These are phyloP conservation scores for Pantherophis vulpinus DNA, from an alignment of 2,797 vertebrate genomes.

Conservation along the genomic window DNA sequence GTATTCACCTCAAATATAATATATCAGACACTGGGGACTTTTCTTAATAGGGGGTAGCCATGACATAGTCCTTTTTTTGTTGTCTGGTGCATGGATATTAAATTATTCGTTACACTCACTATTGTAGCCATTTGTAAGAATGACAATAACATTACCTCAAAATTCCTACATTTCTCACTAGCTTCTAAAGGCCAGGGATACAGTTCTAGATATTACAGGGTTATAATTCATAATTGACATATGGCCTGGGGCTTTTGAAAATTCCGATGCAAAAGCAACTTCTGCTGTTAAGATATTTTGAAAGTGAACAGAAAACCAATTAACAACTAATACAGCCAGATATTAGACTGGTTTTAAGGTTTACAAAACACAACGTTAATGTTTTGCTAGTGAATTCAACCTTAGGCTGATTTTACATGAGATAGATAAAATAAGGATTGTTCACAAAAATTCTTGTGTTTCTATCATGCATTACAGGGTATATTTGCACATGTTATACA, in stretches of 20 bases:
- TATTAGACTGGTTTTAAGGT: background rate
- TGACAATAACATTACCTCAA: background rate
- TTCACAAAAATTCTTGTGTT: background rate
- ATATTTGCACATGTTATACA: background rate
- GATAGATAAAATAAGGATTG: background rate
- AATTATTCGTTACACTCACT: background rate
- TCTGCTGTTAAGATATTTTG: background rate
- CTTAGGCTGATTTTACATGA: background rate
- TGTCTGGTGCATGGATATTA: background rate
- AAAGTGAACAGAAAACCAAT: background rate
- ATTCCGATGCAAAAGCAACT: background rate
- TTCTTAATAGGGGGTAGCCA: background rate
- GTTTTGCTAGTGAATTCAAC: background rate
- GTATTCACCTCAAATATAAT: background rate
- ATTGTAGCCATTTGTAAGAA: background rate
- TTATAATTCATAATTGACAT: background rate
- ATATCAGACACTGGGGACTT: background rate
- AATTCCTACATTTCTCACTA: background rate
- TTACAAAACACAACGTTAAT: background rate
- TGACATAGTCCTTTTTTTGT: background rate
- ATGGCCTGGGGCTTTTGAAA: background rate
- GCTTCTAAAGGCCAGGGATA: background rate
- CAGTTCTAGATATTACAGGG: background rate
- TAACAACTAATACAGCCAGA: background rate
- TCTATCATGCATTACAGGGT: background rate